These are phyloP conservation scores for Thymelicus acteon DNA, from an alignment of 2,888 invertebrate genomes.

Conservation along the genomic window DNA sequence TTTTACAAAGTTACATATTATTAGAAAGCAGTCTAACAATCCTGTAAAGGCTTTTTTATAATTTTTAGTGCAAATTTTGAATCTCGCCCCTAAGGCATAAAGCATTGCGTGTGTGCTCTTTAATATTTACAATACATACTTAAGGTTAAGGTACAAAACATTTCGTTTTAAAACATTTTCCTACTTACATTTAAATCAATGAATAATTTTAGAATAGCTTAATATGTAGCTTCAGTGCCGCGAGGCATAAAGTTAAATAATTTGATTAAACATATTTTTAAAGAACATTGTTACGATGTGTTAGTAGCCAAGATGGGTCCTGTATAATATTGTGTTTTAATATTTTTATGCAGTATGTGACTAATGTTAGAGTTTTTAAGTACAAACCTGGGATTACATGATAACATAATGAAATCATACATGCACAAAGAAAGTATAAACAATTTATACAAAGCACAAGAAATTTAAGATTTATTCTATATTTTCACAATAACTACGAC, in stretches of 20 bases:
- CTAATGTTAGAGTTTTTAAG: neutral
- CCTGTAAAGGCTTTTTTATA: neutral
- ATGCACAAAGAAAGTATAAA: neutral
- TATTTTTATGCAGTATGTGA: too few relatives aligned
- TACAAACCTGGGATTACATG: neutral
- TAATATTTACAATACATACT: slow-evolving; percentile 43
- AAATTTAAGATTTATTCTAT: neutral
- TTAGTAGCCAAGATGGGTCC: too few relatives aligned
- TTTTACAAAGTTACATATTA: neutral
- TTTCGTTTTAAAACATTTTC: slow-evolving; percentile 66
- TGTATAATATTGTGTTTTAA: too few relatives aligned
- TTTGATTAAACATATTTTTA: too few relatives aligned
- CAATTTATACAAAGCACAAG: neutral
- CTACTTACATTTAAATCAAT: slow-evolving; percentile 64
- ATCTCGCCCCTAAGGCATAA: slow-evolving; percentile 46
- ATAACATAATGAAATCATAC: neutral
- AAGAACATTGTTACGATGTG: too few relatives aligned
- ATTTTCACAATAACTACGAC: slow-evolving; percentile 14
- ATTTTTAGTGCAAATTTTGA: slow-evolving; percentile 12
- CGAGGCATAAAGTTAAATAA: too few relatives aligned
- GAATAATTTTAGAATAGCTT: slow-evolving; percentile 3
- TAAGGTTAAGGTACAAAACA: slow-evolving; percentile 69
- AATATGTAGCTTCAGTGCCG: slow-evolving; percentile 3
- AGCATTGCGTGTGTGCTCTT: slow-evolving; percentile 64
- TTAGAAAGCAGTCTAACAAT: slow-evolving; percentile 43